A percentile compares a stretch with the other conserved stretches of the same genome.
These are phyloP conservation scores for Zygogramma bicolorata DNA, from an alignment of 2,888 invertebrate species.

Conservation along the genomic window DNA sequence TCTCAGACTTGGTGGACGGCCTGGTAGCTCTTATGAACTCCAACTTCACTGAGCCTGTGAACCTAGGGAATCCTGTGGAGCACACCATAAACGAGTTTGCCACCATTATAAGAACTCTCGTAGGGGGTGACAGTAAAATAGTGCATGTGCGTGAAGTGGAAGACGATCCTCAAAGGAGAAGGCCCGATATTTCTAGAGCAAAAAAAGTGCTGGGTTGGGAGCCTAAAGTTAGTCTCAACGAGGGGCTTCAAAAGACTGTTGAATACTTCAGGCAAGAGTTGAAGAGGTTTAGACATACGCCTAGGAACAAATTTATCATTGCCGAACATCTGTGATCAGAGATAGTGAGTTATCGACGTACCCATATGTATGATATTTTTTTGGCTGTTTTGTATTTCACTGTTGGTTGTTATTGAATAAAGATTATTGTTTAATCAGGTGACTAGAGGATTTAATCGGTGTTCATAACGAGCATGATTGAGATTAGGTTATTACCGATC, in stretches of 20 bases:
- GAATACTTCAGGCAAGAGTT: slow-evolving; percentile 94
- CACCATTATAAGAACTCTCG: slow-evolving; percentile 83
- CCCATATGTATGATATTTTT: background rate
- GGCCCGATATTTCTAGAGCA: slow-evolving; percentile 94
- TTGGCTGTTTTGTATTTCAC: background rate
- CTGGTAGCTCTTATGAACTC: slow-evolving; percentile 92
- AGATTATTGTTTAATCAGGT: too few species aligned
- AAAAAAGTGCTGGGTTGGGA: slow-evolving; percentile 89
- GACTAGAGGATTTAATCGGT: too few species aligned
- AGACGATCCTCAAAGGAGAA: slow-evolving; percentile 95
- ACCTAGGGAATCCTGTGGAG: slow-evolving; percentile 98
- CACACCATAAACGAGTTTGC: slow-evolving; percentile 96
- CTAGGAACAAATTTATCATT: slow-evolving; percentile 60
- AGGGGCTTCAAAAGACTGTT: slow-evolving; percentile 92
- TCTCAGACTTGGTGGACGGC: slow-evolving; percentile 96
- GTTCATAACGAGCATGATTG: too few species aligned
- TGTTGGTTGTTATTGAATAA: background rate
- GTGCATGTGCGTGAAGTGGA: slow-evolving; percentile 87
- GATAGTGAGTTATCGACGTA: background rate
- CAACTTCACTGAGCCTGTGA: slow-evolving; percentile 93
- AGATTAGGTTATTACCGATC: too few species aligned
- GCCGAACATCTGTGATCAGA: background rate
- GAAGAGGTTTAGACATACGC: slow-evolving; percentile 71
- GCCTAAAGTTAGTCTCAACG: slow-evolving; percentile 85
- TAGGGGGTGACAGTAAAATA: slow-evolving; percentile 89